Base-by-base conservation (phyloP, 2,888 invertebrate species). In the Meiosimyza platycephala region DNA sequence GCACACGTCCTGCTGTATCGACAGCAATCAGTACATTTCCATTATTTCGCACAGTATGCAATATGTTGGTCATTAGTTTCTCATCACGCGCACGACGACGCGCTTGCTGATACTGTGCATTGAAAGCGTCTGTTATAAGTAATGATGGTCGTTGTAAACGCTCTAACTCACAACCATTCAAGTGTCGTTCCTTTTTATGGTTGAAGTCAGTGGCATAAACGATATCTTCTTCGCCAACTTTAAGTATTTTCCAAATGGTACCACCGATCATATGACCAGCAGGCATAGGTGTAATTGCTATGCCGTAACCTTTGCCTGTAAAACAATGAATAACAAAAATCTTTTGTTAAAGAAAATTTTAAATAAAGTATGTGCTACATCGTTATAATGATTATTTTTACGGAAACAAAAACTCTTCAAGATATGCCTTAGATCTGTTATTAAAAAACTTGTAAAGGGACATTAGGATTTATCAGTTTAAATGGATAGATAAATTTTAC, bases 191-290 rank as follows among this genome's bases (percentile, higher is more conserved):
- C 85, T 99, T 99, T 84, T 99, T 99, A 87, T 99, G 99, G 88
- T 99, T 99, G 84, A 97, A 99, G 85, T 99, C 99, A 0, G 97
- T 95, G 0, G 98, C 99, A 87, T 99, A 99, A 1, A 99, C 93
- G 77, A 99, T 98, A 83, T 99, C 99, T 87, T 99, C 99, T 85
- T 99, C 99, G 0, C 98, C 98, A 48, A 97, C 95, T 83, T 99
- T 99, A 48, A 97, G 94, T 28, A 99, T 98, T 82, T 97, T 95
- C 99, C 99, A 99, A 66, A 99, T 95, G 0, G 99, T 97, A 16
- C 99, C 99, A 2, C 99, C 99, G 63, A 99, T 94, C 92, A 99
- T 97, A 87, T 99, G 99, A 1, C 99, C 96, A 2, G 98, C 99
- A 9, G 98, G 96, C 22, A 99, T 88, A 0, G 99, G 99, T 0